Conservation (phyloP, 2,113 vertebrate genomes). For the Corythornis madagascariensis region DNA sequence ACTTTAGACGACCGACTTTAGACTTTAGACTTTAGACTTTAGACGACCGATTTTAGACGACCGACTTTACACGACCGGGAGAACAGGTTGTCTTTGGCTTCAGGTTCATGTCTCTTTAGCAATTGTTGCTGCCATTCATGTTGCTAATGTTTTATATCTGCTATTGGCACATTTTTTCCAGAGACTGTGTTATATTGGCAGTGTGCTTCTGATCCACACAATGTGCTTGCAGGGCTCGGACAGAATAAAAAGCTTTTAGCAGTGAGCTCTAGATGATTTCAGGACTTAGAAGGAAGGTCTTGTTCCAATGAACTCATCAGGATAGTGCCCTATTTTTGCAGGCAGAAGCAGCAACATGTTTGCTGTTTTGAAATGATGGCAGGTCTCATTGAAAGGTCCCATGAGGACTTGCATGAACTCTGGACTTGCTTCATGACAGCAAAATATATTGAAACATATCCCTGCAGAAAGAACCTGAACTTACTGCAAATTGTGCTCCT, state of each 20-base stretch:
- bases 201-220: accelerated
- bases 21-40: no score
- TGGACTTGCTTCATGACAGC: neutral
- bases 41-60: no score
- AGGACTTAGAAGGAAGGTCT: neutral
- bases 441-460: neutral
- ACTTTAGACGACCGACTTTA: no score
- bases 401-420: neutral
- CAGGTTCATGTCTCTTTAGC: neutral
- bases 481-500: neutral
- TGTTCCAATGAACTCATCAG: neutral
- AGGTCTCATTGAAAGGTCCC: neutral
- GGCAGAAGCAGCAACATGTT: neutral
- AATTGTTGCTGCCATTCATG: neutral
- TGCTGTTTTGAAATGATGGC: neutral
- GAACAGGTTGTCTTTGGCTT: neutral
- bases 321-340: neutral
- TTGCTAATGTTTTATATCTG: neutral
- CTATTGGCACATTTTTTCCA: neutral
- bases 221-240: neutral
- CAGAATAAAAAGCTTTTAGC: neutral
- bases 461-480: neutral
- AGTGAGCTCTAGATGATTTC: neutral
- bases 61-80: no score
- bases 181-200: neutral